Conservation (phyloP, 64 coral and sea anemone species). For the Platygyra sinensis region DNA sequence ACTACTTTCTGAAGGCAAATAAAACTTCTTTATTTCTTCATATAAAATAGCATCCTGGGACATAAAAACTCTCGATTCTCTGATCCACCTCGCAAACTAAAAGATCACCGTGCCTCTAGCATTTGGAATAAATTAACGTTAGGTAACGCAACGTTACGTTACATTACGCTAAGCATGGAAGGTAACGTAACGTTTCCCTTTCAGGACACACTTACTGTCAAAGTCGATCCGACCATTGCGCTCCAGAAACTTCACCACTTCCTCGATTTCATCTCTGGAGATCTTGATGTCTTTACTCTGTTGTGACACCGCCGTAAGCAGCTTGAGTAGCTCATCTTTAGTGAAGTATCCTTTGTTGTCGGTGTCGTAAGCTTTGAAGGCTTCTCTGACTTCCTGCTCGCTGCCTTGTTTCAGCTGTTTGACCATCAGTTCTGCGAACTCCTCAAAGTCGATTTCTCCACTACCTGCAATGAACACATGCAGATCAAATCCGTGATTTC, state of each 20-base stretch:
- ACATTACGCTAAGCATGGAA: background rate
- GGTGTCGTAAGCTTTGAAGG: slow-evolving; percentile 59
- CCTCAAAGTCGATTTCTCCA: slow-evolving; percentile 76
- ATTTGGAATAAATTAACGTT: background rate
- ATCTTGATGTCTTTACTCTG: slow-evolving; percentile 57
- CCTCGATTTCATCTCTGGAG: slow-evolving; percentile 50
- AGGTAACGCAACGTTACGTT: background rate
- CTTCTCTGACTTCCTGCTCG: slow-evolving; percentile 60
- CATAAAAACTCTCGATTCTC: too few species aligned
- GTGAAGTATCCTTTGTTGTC: slow-evolving; percentile 49
- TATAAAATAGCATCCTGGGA: too few species aligned
- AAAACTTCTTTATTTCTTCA: too few species aligned
- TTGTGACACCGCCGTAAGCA: slow-evolving; percentile 16
- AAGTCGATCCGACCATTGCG: slow-evolving; percentile 48
- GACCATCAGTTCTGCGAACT: slow-evolving; percentile 70
- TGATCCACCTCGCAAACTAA: too few species aligned
- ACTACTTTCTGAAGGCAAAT: too few species aligned
- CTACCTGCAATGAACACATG: slow-evolving; percentile 16
- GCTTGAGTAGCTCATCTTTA: slow-evolving; percentile 53
- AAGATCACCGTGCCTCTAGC: too few species aligned
- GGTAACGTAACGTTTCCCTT: background rate
- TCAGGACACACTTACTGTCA: slow-evolving; percentile 17
- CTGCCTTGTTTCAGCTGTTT: slow-evolving; percentile 57
- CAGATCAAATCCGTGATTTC: background rate
- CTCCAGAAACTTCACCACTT: slow-evolving; percentile 27